Evolutionary conservation across 2,888 invertebrate genomes (phyloP), one percentile per base, ranked within the genome.

Genomic region (Seladonia tumulorum): DNA sequence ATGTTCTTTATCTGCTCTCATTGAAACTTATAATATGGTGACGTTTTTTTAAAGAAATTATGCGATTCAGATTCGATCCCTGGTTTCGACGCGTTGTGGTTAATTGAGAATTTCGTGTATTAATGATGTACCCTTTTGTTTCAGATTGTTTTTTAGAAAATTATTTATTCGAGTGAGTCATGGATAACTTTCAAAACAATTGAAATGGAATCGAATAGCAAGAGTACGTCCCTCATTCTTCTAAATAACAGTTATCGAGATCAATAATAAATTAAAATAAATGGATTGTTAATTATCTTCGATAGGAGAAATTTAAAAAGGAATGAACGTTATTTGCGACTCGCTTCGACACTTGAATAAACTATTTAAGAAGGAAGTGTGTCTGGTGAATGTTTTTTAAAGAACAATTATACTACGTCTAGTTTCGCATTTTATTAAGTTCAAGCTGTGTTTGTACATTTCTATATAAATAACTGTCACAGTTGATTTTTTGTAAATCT

Each of bases 341-440:
- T 68, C 1, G 12, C 4, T 1, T 22, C 10, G 22, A 39, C 22
- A 4, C 4, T 22, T 10, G 12, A 39, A 5, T 68, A 3, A 35
- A 39, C 39, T 22, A 68, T 68, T 68, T 39, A 68, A 68, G 68
- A 5, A 12, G 39, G 5, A 68, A 39, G 39, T 12, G 68, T 68
- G 68, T 39, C 35, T 39, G 68, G 39, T 22, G 68, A 68, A 39
- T 68, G 68, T 39, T 68, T 68, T 35, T 68, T 39, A 22, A 39
- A 68, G 18, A 22, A 35, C 29, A 22, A 22, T 39, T 68, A 68
- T 68, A 10, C 10, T 39, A 68, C 66, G 10, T 68, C 8, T 39
- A 39, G 68, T 68, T 68, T 68, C 12, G 39, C 68, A 35, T 68
- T 68, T 68, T 68, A 10, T 68, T 68, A 68, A 22, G 39, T 68